Evolutionary conservation across 2,797 vertebrate species (phyloP).

Genomic region (Spinus olivaceus): DNA sequence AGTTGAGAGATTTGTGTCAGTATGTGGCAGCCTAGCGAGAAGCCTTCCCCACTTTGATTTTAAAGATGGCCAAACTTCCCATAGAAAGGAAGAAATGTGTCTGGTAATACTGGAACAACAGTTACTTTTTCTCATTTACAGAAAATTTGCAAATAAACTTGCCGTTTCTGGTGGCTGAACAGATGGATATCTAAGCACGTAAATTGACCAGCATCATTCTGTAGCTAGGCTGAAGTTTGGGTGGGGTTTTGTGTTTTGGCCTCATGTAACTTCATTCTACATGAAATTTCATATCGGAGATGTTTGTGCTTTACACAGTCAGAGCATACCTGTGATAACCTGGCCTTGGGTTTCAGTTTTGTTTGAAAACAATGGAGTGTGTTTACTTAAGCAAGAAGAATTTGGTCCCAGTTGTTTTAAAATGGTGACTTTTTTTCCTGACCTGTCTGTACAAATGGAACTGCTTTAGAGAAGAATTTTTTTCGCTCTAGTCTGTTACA

Average conservation of each 20-base stretch:
- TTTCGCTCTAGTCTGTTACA: neutral
- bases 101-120: neutral
- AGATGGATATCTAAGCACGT: neutral
- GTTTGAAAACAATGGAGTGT: neutral
- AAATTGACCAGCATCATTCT: neutral
- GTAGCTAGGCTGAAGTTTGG: neutral
- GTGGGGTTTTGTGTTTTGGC: neutral
- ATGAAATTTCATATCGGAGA: neutral
- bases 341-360: neutral
- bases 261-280: neutral
- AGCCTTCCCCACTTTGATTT: neutral
- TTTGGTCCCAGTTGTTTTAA: slow-evolving; percentile 4
- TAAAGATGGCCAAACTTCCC: neutral
- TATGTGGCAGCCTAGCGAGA: neutral
- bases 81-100: neutral
- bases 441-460: neutral
- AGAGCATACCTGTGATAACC: neutral
- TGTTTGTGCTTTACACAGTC: neutral
- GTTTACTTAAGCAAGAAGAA: neutral
- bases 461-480: neutral
- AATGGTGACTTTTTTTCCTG: neutral
- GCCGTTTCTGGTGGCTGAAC: neutral
- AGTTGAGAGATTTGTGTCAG: neutral
- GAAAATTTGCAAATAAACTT: neutral
- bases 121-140: neutral